phyloP scores from a whole-genome alignment of 2,113 vertebrate species.

The Anoplopoma fimbria region DNA sequence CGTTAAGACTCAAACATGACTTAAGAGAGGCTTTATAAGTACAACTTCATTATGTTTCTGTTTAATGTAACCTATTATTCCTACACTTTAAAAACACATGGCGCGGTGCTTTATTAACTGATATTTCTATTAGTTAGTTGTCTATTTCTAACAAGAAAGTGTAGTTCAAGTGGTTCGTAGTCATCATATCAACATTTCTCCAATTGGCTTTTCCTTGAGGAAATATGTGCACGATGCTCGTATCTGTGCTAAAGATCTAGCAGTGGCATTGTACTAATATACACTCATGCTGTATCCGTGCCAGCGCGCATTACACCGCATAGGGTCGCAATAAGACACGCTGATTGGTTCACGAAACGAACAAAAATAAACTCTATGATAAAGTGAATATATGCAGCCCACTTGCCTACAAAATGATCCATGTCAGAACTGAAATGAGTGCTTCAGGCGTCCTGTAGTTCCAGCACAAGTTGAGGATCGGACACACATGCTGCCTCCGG shows the following conservation, averaged over 20 bases:
- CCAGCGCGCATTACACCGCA: neutral
- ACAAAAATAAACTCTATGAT: neutral
- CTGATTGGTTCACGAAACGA: neutral
- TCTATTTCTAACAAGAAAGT: neutral
- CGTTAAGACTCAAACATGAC: slow-evolving; percentile 4
- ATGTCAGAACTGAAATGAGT: slow-evolving; percentile 25
- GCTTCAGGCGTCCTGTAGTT: neutral
- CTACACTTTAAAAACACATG: neutral
- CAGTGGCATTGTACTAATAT: neutral
- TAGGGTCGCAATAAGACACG: neutral
- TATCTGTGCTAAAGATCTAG: neutral
- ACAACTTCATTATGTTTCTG: neutral
- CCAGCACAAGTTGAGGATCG: slow-evolving; percentile 34
- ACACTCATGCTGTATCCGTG: slow-evolving; percentile 7
- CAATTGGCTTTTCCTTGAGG: neutral
- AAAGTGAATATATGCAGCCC: neutral
- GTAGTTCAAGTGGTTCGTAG: neutral
- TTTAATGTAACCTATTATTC: too few species aligned
- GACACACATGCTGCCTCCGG: neutral
- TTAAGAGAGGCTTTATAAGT: neutral
- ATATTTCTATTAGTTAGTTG: neutral
- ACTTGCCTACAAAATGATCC: neutral
- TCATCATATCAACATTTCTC: neutral
- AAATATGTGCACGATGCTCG: neutral
- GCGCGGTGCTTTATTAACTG: neutral